Base-by-base conservation (phyloP, 1,140 invertebrate species). In the Drosophila lacertosa region DNA sequence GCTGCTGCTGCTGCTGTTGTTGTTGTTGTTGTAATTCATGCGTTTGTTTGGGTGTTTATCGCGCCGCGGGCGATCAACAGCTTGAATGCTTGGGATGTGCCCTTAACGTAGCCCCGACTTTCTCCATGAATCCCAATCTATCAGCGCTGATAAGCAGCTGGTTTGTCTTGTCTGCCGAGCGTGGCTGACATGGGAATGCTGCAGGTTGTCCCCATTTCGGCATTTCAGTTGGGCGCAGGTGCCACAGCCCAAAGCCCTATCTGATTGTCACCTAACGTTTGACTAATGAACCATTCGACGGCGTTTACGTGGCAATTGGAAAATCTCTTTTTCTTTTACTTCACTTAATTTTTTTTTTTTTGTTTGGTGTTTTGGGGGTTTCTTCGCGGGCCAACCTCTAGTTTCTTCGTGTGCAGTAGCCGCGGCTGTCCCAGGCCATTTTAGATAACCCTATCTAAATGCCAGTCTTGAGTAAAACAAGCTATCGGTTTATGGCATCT, bases 251-350 rank as follows among this genome's bases (percentile, higher is more conserved):
- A 63, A 72, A 58, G 58, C 60, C 64, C 79, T 78, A 84, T 75
- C 79, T 84, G 80, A 86, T 86, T 88, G 81, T 77, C 81, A 86
- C 81, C 81, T 81, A 88, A 68, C 81, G 82, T 68, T 80, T 86
- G 81, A 88, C 81, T 86, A 86, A 86, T 86, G 81, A 86, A 86
- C 81, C 60, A 62, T 66, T 67, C 50, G 57, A 64, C 62, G 50
- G 7, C 32, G 24, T 44, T 26, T 35, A 20, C n/a, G 20, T 48
- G 11, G 59, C 45, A 66, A 33, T 39, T 48, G 48, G 42, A 37
- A 33, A 13, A 18, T 60, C 24, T 42, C 22, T n/a, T 6, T 51
- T 24, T 22, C 0, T 37, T 44, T 47, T 51, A 37, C 32, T 32
- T n/a, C n/a, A n/a, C n/a, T n/a, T n/a, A n/a, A n/a, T n/a, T n/a